These are phyloP conservation scores for Drosophila cognata DNA, from an alignment of 2,888 invertebrate genomes.

Conservation along the genomic window DNA sequence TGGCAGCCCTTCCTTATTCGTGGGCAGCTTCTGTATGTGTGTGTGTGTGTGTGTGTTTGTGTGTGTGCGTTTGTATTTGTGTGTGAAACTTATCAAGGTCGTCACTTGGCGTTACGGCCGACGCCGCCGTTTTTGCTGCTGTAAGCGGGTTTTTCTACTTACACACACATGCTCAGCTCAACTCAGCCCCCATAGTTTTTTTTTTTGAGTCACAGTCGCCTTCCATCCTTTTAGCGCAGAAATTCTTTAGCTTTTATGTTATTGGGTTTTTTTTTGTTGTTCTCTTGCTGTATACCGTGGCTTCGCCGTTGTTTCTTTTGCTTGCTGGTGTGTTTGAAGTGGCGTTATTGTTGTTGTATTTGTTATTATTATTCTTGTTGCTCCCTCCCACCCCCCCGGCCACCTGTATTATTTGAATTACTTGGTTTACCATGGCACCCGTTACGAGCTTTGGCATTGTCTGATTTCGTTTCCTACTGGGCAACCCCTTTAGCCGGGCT, in stretches of 20 bases:
- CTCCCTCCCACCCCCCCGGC: neutral
- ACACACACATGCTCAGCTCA: constrained; percentile 38
- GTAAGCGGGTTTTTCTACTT: constrained; percentile 81
- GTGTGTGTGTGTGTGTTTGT: constrained; percentile 10
- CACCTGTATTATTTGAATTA: constrained; percentile 61
- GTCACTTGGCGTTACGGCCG: constrained; percentile 77
- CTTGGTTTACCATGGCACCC: constrained; percentile 49
- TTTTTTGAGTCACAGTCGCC: constrained; percentile 39
- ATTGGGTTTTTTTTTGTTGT: constrained; percentile 61
- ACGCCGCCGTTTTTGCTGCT: constrained; percentile 66
- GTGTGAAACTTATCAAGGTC: constrained; percentile 83
- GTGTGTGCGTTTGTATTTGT: constrained; percentile 19
- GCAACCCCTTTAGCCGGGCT: neutral
- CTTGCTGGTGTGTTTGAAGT: constrained; percentile 51
- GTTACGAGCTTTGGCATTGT: constrained; percentile 11
- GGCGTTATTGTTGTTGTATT: constrained; percentile 27
- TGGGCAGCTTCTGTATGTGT: constrained; percentile 47
- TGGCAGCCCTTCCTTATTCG: constrained; percentile 59
- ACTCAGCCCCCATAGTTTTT: constrained; percentile 34
- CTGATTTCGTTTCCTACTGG: constrained; percentile 1
- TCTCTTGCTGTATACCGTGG: constrained; percentile 8
- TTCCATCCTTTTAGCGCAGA: constrained; percentile 75
- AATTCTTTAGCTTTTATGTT: constrained; percentile 81
- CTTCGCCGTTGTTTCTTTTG: constrained; percentile 32
- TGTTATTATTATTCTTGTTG: constrained; percentile 12